Evolutionary conservation across 2,888 invertebrate genomes (phyloP), one percentile per base, ranked within the genome.

Genomic region (Corbicula japonica): DNA sequence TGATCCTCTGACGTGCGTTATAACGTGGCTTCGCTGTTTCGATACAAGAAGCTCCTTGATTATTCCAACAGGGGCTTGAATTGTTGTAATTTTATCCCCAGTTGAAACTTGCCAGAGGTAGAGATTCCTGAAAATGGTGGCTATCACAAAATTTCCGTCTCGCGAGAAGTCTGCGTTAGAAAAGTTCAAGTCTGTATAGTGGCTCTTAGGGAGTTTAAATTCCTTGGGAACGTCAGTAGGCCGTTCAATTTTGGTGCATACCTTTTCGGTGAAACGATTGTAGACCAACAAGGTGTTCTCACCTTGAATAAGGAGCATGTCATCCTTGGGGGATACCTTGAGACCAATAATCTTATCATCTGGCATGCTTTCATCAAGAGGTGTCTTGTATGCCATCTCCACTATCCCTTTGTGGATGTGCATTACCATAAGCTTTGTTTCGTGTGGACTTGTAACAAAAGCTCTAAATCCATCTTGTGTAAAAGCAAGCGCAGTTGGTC

Each of bases 31-130:
- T 15, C 87, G 74, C 4, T 87, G 78, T 18, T 60, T 71, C 2
- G 91, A 88, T 5, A 92, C 88, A 15, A 91, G 68, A 46, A 93
- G 71, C 34, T 85, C 74, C 5, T 86, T 82, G 54, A 93, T 88
- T 26, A 92, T 86, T 5, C 93, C 93, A 18, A 92, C 90, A 2
- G 92, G 93, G 8, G 92, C 91, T 73, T 91, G 90, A 5, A 92
- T 86, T 12, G 87, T 88, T 6, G 90, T 87, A 2, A 91, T 79
- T n/a, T 86, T 78, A 44, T 79, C 73, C 8, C 88, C 81, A 1
- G 83, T 81, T 5, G 83, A 83, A 28, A 92, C 76, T 30, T 91
- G 84, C 92, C 92, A 93, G 21, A 93, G 76, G 70, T 92, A 92
- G 30, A 93, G 86, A 70, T 91, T 92, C 32, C 93, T 75, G 83